phyloP scores from a whole-genome alignment of 1,140 invertebrate species.

The Palaemon carinicauda region DNA sequence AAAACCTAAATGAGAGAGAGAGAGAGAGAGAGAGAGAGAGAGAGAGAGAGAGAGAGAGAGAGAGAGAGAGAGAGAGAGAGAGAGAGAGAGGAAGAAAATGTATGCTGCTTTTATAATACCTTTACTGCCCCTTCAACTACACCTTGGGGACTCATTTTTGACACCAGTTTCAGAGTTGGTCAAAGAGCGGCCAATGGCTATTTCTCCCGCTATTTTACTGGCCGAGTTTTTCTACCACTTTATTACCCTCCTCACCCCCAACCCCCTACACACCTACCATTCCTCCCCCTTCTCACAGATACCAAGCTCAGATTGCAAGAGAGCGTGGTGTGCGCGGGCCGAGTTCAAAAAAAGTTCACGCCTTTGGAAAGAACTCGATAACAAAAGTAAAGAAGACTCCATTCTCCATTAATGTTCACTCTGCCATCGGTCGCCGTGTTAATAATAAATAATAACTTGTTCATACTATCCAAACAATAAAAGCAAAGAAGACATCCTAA shows the following conservation, averaged over 20 bases:
- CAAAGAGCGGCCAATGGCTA: conserved; percentile 32
- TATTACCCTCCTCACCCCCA: background rate
- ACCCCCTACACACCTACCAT: background rate
- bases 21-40: too few relatives aligned
- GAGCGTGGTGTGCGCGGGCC: too few relatives aligned
- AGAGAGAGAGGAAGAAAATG: conserved; percentile 16
- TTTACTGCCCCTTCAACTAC: conserved; percentile 41
- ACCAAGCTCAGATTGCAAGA: background rate
- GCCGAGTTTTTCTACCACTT: conserved; percentile 13
- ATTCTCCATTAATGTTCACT: too few relatives aligned
- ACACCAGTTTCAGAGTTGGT: conserved; percentile 54
- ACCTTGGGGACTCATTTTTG: conserved; percentile 44
- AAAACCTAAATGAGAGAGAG: too few relatives aligned
- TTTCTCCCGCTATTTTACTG: conserved; percentile 9
- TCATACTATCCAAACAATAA: too few relatives aligned
- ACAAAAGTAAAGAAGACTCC: too few relatives aligned
- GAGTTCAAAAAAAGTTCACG: too few relatives aligned
- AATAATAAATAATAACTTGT: too few relatives aligned
- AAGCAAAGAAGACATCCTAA: too few relatives aligned
- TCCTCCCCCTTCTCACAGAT: background rate
- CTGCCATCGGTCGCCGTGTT: too few relatives aligned
- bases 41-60: background rate
- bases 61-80: background rate
- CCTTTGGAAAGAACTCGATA: too few relatives aligned
- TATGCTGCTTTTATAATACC: conserved; percentile 56